Evolutionary conservation across 2,888 invertebrate genomes (phyloP), one percentile per base, ranked within the genome.

Genomic region (Noctua fimbriata): DNA sequence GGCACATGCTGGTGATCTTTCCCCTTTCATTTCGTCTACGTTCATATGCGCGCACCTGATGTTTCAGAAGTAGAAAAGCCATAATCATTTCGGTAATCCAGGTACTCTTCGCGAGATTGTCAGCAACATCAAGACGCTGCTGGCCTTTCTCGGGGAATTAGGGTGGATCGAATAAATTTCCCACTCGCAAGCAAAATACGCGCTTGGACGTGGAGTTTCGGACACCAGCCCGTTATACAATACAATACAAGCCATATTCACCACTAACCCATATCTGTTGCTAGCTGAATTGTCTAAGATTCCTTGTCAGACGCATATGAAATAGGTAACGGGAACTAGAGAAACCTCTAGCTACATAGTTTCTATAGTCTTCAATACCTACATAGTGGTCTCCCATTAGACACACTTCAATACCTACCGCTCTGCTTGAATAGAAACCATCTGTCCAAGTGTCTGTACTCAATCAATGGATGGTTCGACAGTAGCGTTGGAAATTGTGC

Each of bases 351-450:
- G 3, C 14, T 24, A 16, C 32, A 18, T 44, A 32, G 18, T 28
- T 32, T 58, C 24, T 81, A 67, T 14, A 66, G 41, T 21, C 41
- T 32, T 14, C 41, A 75, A 70, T 66, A 72, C 10, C 32, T 32
- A 65, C 49, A 58, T 52, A 49, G 70, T 67, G 58, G 49, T 69
- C 28, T 70, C n/a, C 52, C 9, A 52, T 71, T 74, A 55, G 71
- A 63, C 55, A 73, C 75, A 84, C 69, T 84, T 84, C 75, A 70
- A 66, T 76, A 69, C 84, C 79, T 75, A 80, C n/a, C 14, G 47
- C 52, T 84, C 66, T 84, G 80, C 66, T 73, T 80, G 66, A 83
- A 83, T 76, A 55, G 80, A 73, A 63, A 41, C 76, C 16, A 60
- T 52, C 49, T 58, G 41, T 65, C 69, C 49, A 69, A 41, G 70